Evolutionary conservation across 2,797 vertebrate species (phyloP), one percentile per base, ranked within the genome.

Genomic region (Emys orbicularis): DNA sequence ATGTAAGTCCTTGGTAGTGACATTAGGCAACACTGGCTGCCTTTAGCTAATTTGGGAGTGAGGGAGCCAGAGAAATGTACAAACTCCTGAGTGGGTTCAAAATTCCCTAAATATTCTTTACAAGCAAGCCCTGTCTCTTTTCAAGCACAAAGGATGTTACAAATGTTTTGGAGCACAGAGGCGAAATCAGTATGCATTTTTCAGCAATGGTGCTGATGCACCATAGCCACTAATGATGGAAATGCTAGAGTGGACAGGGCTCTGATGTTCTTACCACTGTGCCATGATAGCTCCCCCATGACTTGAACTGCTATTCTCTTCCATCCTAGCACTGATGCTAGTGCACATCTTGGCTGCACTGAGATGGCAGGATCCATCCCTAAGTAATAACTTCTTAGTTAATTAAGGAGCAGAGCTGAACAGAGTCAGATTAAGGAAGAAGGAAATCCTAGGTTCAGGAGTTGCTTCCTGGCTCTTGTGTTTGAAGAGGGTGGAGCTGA

Each of bases 11-110:
- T 0, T 25, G 18, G 12, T 7, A 12, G 34, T 1, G 34, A 29
- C 27, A 37, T 50, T 0, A 0, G 18, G n/a, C 15, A 59, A 34
- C 15, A 9, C 47, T 49, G 76, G 25, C 65, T 0, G 0, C 0
- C 1, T 1, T 18, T 2, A 44, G 57, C 5, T 2, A 54, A 1
- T 34, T 23, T 54, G 9, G 44, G 29, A 5, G 2, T 29, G 15
- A 21, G 2, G 41, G 34, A 41, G 52, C 15, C 65, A 18, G 27
- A 50, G 29, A 50, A 6, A 79, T 10, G 47, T 52, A 18, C 25
- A 19, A 34, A 29, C 1, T 61, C 5, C 54, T 0, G 37, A 3
- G 23, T 31, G 54, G 50, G 86, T 86, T 29, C 44, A 37, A 27
- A 44, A 12, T 49, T 27, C 31, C 47, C 77, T 49, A 18, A 19